Base-by-base conservation (phyloP, 2,888 invertebrate genomes). In the Zeuzera pyrina region DNA sequence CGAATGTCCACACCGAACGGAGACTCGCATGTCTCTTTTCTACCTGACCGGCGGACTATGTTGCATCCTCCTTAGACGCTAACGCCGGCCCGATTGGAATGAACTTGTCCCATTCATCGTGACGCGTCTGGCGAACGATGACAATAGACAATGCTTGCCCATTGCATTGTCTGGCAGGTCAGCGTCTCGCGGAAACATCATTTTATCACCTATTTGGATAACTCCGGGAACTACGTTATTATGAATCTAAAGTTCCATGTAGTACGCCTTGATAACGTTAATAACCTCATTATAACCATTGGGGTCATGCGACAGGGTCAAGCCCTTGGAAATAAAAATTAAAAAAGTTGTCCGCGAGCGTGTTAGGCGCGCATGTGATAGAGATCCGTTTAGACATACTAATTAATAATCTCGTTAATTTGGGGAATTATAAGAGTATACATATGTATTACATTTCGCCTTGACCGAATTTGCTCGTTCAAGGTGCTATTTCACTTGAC, bases 21-120 rank as follows among this genome's bases (percentile, higher is more conserved):
- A 14, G 47, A 50, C 50, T 55, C 45, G 49, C 45, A 49, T 52
- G 31, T 58, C 55, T 52, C 52, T 48, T 38, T 54, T 49, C 31
- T 52, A 41, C 62, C 45, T 41, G 34, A 43, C 38, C 37, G 26
- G 38, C 33, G 39, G 36, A 39, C 38, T 47, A 52, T 45, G 37
- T 15, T 50, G 42, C 43, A 65, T 66, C 56, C 51, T 42, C 39
- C 31, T 59, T 40, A 39, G 33, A 41, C 40, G 37, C 45, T 53
- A 56, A 59, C 58, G 61, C 63, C 60, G 61, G 58, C 61, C 60
- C 61, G 48, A 53, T 59, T 54, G 57, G 57, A 60, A 57, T 73
- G 68, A 70, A 71, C 71, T 68, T 69, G 70, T 55, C 65, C 70
- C 76, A 81, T 79, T 79, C 76, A 79, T 71, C 57, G 71, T 46